phyloP scores from a whole-genome alignment of 2,113 vertebrate genomes.

The Glaucidium brasilianum region DNA sequence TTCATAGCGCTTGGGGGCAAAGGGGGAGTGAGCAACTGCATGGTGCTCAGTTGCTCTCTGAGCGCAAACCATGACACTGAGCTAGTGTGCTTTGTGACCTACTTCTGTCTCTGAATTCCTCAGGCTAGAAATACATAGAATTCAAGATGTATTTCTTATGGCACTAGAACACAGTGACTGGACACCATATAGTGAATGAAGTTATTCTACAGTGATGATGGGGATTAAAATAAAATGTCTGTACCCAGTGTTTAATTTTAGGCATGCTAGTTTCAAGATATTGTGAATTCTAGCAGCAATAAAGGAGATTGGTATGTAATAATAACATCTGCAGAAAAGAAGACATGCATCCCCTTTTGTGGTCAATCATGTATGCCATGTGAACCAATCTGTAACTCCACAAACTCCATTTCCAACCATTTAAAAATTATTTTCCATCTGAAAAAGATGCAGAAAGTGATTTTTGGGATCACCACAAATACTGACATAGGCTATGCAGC shows the following conservation, averaged over 20 bases:
- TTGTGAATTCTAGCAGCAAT: background rate
- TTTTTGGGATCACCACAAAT: background rate
- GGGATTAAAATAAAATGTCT: background rate
- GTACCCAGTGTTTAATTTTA: background rate
- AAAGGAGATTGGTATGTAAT: background rate
- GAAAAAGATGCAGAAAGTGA: background rate
- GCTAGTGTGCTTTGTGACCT: slow-evolving; percentile 12
- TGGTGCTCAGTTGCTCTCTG: no score
- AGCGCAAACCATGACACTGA: background rate
- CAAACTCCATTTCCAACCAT: background rate
- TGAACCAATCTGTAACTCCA: background rate
- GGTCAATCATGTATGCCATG: background rate
- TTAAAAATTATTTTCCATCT: background rate
- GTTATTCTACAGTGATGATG: background rate
- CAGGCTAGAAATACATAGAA: background rate
- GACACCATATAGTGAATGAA: background rate
- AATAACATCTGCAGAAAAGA: background rate
- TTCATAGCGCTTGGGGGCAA: no score
- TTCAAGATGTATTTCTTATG: background rate
- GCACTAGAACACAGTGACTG: background rate
- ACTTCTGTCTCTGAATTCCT: slow-evolving; percentile 4
- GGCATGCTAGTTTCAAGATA: background rate
- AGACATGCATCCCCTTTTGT: background rate
- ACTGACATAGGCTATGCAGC: background rate
- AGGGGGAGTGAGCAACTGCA: no score